Evolutionary conservation across 92 coral and sea anemone genomes (phyloP).

Genomic region (Epizoanthus stellaris): DNA sequence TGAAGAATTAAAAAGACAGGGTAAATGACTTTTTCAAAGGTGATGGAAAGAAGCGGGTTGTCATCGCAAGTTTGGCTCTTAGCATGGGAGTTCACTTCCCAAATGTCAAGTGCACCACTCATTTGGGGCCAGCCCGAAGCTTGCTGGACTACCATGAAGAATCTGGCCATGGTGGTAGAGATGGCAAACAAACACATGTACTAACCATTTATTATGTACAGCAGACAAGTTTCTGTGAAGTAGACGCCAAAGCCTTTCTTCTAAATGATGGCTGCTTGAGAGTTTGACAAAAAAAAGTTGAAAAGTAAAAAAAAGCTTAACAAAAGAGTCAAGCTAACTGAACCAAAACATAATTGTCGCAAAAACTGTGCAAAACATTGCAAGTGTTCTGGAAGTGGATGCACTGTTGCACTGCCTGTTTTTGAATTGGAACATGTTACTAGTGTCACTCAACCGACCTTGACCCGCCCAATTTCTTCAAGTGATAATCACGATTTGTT

Average conservation of each 20-base stretch:
- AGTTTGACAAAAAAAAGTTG: conserved; percentile 1
- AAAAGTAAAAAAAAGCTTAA: conserved; percentile 41
- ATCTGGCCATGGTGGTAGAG: conserved; percentile 42
- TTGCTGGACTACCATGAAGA: conserved; percentile 43
- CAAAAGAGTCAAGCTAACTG: conserved; percentile 20
- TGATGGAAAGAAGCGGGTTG: conserved; percentile 37
- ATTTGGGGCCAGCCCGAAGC: conserved; percentile 50
- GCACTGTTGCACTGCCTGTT: conserved; percentile 8
- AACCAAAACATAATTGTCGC: conserved; percentile 54
- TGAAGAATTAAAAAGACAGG: conserved; percentile 52
- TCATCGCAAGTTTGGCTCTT: conserved; percentile 33
- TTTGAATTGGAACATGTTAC: conserved; percentile 30
- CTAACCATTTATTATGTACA: conserved; percentile 56
- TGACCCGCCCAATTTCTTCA: conserved; percentile 42
- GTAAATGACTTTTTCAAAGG: conserved; percentile 28
- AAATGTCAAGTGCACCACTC: conserved; percentile 11
- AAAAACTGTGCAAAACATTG: conserved; percentile 48
- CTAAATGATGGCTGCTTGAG: conserved; percentile 50
- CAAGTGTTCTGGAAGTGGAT: conserved; percentile 21
- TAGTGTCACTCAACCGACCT: neutral
- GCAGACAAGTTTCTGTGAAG: conserved; percentile 57
- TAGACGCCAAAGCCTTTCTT: conserved; percentile 62
- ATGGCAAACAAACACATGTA: conserved; percentile 40
- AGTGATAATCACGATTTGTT: conserved; percentile 30
- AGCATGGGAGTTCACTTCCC: conserved; percentile 48